These are phyloP conservation scores for Charadrius vociferus DNA, from an alignment of 2,113 vertebrate species.

Conservation along the genomic window DNA sequence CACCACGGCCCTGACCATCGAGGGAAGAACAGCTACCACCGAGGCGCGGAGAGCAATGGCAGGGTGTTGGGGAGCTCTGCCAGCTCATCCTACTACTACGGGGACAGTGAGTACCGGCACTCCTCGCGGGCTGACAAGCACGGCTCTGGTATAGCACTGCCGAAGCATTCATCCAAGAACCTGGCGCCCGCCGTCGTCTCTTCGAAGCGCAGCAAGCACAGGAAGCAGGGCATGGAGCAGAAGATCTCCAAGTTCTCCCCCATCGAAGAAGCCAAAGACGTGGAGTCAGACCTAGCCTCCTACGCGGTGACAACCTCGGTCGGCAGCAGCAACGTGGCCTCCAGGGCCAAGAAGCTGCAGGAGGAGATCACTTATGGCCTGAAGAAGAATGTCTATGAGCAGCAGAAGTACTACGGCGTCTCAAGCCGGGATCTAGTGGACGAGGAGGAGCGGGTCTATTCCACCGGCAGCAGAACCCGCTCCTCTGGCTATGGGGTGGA, in stretches of 20 bases:
- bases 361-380: constrained; percentile 91
- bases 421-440: constrained; percentile 87
- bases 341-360: constrained; percentile 91
- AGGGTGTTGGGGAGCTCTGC: constrained; percentile 75
- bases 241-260: constrained; percentile 99
- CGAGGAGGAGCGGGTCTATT: constrained; percentile 89
- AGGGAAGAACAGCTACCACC: constrained; percentile 82
- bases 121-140: constrained; percentile 81
- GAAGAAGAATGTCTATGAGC: constrained; percentile 93
- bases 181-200: constrained; percentile 90
- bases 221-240: constrained; percentile 97
- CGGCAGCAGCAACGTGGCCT: constrained; percentile 85
- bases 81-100: constrained; percentile 82
- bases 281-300: constrained; percentile 93
- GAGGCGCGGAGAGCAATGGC: constrained; percentile 85
- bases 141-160: constrained; percentile 73
- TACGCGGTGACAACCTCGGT: constrained; percentile 85
- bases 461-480: constrained; percentile 83
- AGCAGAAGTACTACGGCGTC: constrained; percentile 91
- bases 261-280: constrained; percentile 97
- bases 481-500: constrained; percentile 89
- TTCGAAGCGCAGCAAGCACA: constrained; percentile 96
- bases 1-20: constrained; percentile 82
- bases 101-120: constrained; percentile 87
- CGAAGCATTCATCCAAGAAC: constrained; percentile 92